Evolutionary conservation across 2,113 vertebrate species (phyloP).

Genomic region (Poeciliopsis turrubarensis): DNA sequence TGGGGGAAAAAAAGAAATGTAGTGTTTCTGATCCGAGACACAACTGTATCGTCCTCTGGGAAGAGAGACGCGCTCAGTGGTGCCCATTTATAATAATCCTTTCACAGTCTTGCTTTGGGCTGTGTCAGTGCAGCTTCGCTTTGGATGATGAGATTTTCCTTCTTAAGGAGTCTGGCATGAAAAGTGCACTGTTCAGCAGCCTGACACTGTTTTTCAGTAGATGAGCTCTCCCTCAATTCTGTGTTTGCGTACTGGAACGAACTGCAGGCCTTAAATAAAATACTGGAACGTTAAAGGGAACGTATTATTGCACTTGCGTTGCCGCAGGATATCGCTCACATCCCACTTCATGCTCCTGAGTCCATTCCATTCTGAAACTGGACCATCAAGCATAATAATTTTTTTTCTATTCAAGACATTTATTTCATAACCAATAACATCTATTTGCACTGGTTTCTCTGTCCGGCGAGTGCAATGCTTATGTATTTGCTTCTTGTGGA

Average conservation of each 20-base stretch:
- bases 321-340: conserved; percentile 41
- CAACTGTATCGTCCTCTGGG: conserved; percentile 17
- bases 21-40: conserved; percentile 22
- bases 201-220: conserved; percentile 49
- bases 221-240: conserved; percentile 56
- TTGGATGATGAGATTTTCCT: conserved; percentile 69
- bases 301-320: conserved; percentile 59
- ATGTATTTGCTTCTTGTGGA: neutral
- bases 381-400: conserved; percentile 53
- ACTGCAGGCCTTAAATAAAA: conserved; percentile 58
- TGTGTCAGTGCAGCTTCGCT: conserved; percentile 46
- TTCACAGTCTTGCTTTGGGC: conserved; percentile 51
- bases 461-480: too few species aligned
- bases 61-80: conserved; percentile 32
- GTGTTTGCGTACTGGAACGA: conserved; percentile 44
- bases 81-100: conserved; percentile 40
- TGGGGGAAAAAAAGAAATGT: conserved; percentile 8
- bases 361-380: conserved; percentile 61
- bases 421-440: conserved; percentile 16
- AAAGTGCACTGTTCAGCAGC: conserved; percentile 76
- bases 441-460: too few species aligned
- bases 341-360: conserved; percentile 49
- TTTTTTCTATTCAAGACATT: conserved; percentile 21
- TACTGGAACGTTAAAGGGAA: conserved; percentile 49
- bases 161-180: conserved; percentile 61